These are phyloP conservation scores for Melipona beecheii DNA, from an alignment of 2,888 invertebrate genomes.

Conservation along the genomic window DNA sequence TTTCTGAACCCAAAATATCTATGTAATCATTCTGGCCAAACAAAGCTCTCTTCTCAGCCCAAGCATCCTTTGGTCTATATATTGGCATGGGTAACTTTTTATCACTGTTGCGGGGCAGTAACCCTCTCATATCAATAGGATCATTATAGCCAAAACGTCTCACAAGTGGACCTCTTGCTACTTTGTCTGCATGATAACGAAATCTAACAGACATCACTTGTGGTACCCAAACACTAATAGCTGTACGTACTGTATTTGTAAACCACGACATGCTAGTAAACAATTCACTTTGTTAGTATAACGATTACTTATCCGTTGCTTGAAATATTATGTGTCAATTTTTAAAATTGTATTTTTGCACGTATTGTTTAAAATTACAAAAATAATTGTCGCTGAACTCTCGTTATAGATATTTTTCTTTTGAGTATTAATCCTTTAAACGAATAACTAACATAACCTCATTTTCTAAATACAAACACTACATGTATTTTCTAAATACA, in stretches of 20 bases:
- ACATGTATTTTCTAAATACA: background rate
- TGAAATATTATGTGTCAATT: background rate
- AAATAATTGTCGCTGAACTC: background rate
- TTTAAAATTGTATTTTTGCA: background rate
- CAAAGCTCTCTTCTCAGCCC: constrained; percentile 91
- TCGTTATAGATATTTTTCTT: background rate
- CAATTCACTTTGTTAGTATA: background rate
- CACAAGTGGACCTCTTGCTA: constrained; percentile 86
- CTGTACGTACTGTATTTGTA: constrained; percentile 54
- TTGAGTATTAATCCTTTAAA: background rate
- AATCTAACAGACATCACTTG: constrained; percentile 84
- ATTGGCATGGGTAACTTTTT: constrained; percentile 87
- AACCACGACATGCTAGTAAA: constrained; percentile 75
- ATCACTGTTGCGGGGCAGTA: constrained; percentile 88
- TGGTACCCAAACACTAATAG: constrained; percentile 76
- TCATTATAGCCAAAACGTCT: constrained; percentile 91
- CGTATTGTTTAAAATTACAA: background rate
- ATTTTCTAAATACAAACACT: background rate
- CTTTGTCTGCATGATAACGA: constrained; percentile 86
- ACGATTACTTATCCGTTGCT: background rate
- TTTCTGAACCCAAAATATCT: constrained; percentile 95
- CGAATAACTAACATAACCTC: constrained; percentile 14
- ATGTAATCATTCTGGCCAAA: constrained; percentile 99
- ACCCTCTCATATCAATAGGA: constrained; percentile 87
- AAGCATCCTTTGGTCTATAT: constrained; percentile 90